Evolutionary conservation across 2,888 invertebrate genomes (phyloP), one percentile per base, ranked within the genome.

Genomic region (Nephrotoma guestfalica): DNA sequence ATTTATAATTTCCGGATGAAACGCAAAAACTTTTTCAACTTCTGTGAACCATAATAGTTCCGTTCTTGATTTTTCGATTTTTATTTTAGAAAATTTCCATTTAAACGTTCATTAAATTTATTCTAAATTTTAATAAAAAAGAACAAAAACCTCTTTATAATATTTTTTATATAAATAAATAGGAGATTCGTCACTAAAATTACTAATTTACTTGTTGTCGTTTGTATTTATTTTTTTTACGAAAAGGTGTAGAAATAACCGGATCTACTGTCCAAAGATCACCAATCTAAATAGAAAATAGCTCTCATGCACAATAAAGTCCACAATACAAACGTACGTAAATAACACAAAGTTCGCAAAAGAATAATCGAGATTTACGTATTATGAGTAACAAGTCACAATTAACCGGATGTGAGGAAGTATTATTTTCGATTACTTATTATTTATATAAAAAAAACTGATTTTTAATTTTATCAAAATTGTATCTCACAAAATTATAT

Each of bases 251-350:
- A 90, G 90, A 90, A 90, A 89, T 90, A 89, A 90, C 90, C 91
- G 91, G 91, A 91, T 91, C 91, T 91, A 91, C 91, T 91, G 90
- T 91, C 90, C 90, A 91, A 90, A 91, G 91, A 90, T 89, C 86
- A 86, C 86, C 86, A 86, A 86, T 86, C 86, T 86, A 84, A 41
- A 84, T 84, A 84, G 84, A 84, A 84, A 57, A 71, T 71, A 71
- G 71, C 71, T 71, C 71, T 71, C 51, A 57, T 15, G 30, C 71
- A 71, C 30, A 71, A 71, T 71, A 71, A 71, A 9, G 9, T 71
- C 18, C 30, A 51, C 30, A 57, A 30, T 30, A 71, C 11, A 57
- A 15, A 18, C 30, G 30, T 30, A 18, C 30, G 9, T 71, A 71
- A 18, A 71, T 30, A 9, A 71, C 43, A 6, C 42, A 84, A 15